Conservation (phyloP, 2,888 invertebrate genomes). For the Pseudococcus jackbeardsleyi region DNA sequence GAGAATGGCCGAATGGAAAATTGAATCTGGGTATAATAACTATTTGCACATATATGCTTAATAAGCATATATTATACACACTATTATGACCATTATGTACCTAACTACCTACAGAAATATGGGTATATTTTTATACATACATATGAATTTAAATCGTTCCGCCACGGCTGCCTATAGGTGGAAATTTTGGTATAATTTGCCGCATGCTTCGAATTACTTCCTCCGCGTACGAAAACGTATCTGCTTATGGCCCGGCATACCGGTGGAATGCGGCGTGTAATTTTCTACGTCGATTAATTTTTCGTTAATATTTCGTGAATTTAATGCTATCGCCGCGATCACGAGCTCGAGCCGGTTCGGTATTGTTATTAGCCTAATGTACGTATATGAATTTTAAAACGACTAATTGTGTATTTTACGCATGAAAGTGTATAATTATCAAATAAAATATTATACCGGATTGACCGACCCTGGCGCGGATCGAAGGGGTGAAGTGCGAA, state of each 20-base stretch:
- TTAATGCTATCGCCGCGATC: not conserved
- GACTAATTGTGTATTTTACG: not conserved
- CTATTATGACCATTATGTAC: too few species aligned
- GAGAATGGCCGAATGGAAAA: not conserved
- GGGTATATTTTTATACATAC: not conserved
- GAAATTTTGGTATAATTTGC: constrained; percentile 33
- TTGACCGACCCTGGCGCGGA: not conserved
- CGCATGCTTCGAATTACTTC: constrained; percentile 29
- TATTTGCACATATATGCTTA: not conserved
- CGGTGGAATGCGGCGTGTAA: constrained; percentile 37
- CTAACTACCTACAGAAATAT: not conserved
- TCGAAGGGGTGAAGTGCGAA: too few species aligned
- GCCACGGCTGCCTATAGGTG: not conserved
- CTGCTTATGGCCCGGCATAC: not conserved
- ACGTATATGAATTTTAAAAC: constrained; percentile 1
- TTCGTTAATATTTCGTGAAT: constrained; percentile 1
- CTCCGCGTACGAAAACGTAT: not conserved
- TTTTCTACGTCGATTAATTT: constrained; percentile 22
- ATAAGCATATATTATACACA: constrained; percentile 6
- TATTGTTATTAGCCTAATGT: not conserved
- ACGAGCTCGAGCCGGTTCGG: not conserved
- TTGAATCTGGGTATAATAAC: constrained; percentile 10
- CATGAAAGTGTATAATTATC: constrained; percentile 1
- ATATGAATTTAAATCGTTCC: constrained; percentile 22
- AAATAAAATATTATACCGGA: not conserved